Base-by-base conservation (phyloP, 2,888 invertebrate genomes). In the Anodontia alba region DNA sequence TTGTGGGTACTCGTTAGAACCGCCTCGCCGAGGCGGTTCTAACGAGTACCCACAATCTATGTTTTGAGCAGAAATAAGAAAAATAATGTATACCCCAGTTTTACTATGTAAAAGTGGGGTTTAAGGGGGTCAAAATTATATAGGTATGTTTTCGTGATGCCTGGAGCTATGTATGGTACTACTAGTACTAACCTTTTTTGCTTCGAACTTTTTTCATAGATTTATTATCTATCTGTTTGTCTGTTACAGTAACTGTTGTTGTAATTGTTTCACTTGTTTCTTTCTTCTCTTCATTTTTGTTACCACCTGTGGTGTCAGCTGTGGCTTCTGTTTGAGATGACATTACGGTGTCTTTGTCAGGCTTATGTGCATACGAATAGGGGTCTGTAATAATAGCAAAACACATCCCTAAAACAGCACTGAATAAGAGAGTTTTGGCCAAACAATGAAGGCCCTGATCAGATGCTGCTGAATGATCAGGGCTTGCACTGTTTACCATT, bases 141-240 rank as follows among this genome's bases (percentile, higher is more conserved):
- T n/a, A n/a, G n/a, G n/a, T n/a, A n/a, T n/a, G n/a, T n/a, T n/a
- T n/a, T n/a, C n/a, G n/a, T n/a, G n/a, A n/a, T n/a, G n/a, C n/a
- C n/a, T n/a, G n/a, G n/a, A n/a, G n/a, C n/a, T n/a, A n/a, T n/a
- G n/a, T n/a, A n/a, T n/a, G n/a, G 38, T 38, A 8, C 5, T 8
- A 38, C 17, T 46, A 54, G 23, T 5, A 26, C 26, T 54, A 71
- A 85, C 85, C 85, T 85, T 85, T 85, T 72, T 85, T 85, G 57
- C 85, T 85, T 71, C 76, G 78, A 3, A 82, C 82, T 74, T 80
- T 85, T 68, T 85, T 85, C 7, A 85, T 78, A 31, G 85, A 76
- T 68, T 80, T 84, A 72, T 78, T 81, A 33, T 62, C 62, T 10
- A 38, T 20, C 20, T 67, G 67, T 36, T 67, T 67, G 38, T 36